Conservation (phyloP, 1,140 invertebrate species). For the Philopotamus ludificatus region DNA sequence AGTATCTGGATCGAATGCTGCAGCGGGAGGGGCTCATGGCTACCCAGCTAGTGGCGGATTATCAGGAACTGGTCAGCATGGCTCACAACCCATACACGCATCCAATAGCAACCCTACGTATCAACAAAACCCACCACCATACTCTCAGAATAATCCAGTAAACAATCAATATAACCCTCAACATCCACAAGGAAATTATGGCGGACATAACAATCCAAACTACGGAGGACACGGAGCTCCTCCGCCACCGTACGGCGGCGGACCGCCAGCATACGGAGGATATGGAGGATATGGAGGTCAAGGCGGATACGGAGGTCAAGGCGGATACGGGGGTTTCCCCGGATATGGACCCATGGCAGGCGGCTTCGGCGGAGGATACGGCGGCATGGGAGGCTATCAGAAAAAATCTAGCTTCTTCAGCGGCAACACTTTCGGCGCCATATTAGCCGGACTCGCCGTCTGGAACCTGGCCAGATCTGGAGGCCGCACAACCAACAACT, state of each 20-base stretch:
- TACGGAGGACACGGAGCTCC: slow-evolving; percentile 39
- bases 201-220: slow-evolving; percentile 44
- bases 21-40: slow-evolving; percentile 35
- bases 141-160: slow-evolving; percentile 35
- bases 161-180: slow-evolving; percentile 30
- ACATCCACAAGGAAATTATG: slow-evolving; percentile 26
- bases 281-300: slow-evolving; percentile 29
- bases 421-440: slow-evolving; percentile 46
- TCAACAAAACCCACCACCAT: slow-evolving; percentile 27
- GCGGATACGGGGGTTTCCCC: slow-evolving; percentile 4
- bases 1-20: slow-evolving; percentile 12
- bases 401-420: slow-evolving; percentile 38
- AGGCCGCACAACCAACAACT: slow-evolving; percentile 39
- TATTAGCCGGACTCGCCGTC: slow-evolving; percentile 53
- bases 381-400: slow-evolving; percentile 28
- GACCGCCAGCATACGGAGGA: slow-evolving; percentile 41
- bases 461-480: slow-evolving; percentile 55
- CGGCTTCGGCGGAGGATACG: slow-evolving; percentile 11
- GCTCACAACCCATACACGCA: background rate
- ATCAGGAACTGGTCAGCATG: slow-evolving; percentile 9
- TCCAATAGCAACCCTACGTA: slow-evolving; percentile 28
- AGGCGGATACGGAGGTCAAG: slow-evolving; percentile 8
- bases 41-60: slow-evolving; percentile 30
- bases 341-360: slow-evolving; percentile 7
- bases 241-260: slow-evolving; percentile 42